Percentiles rank a stretch among this genome's conserved stretches.
These are phyloP conservation scores for Accipiter virgatus DNA, from an alignment of 2,113 vertebrate genomes.

Conservation along the genomic window DNA sequence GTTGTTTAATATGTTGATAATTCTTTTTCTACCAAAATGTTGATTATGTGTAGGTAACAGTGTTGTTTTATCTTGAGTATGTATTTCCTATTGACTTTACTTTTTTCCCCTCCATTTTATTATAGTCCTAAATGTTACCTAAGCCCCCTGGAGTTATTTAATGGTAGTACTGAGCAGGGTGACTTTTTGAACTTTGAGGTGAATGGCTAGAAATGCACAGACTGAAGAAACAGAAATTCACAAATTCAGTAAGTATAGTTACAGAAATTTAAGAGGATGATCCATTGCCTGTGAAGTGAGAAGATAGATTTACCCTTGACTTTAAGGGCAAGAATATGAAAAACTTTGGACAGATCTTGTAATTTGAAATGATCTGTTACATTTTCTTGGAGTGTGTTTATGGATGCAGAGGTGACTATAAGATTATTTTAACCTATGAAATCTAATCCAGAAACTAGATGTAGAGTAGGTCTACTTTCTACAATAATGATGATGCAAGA, in stretches of 20 bases:
- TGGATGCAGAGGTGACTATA: not conserved
- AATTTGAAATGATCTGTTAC: not conserved
- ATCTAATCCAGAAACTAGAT: not conserved
- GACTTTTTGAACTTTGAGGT: not conserved
- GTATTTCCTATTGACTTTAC: not conserved
- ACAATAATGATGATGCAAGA: not conserved
- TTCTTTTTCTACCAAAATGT: slow-evolving; percentile 27
- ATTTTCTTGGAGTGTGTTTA: not conserved
- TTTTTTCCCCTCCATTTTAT: not conserved
- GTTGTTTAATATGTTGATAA: slow-evolving; percentile 26
- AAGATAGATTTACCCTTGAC: not conserved
- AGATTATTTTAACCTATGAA: not conserved
- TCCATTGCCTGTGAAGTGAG: not conserved
- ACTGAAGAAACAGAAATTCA: not conserved
- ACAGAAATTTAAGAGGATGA: not conserved
- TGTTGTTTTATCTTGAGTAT: slow-evolving; percentile 21
- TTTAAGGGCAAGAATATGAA: not conserved
- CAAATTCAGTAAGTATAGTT: not conserved
- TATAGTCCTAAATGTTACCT: not conserved
- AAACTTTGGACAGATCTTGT: not conserved
- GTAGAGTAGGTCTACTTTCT: not conserved
- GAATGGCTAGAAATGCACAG: not conserved
- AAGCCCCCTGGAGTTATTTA: not conserved
- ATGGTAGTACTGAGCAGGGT: not conserved
- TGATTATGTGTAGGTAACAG: not conserved